Evolutionary conservation across 2,113 vertebrate genomes (phyloP).

Genomic region (Orthonyx spaldingii): DNA sequence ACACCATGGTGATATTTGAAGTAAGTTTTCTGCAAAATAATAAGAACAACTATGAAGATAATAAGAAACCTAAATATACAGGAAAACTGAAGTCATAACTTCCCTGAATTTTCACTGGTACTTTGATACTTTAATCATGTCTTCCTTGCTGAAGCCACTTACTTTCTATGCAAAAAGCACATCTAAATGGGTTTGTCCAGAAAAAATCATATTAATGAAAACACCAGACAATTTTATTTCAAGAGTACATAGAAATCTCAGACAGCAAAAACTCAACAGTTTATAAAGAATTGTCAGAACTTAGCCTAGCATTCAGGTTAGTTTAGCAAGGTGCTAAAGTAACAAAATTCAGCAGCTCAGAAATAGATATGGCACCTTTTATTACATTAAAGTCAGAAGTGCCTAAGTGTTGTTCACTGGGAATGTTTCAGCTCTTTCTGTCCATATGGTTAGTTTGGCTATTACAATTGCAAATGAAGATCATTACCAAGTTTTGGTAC

Average conservation of each 20-base stretch:
- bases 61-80: background rate
- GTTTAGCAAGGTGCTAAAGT: background rate
- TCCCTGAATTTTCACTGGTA: background rate
- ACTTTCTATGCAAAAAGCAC: background rate
- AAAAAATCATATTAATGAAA: background rate
- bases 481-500: background rate
- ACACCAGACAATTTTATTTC: background rate
- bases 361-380: background rate
- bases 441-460: background rate
- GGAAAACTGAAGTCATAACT: background rate
- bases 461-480: background rate
- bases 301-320: background rate
- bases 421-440: background rate
- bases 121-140: background rate
- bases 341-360: background rate
- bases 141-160: background rate
- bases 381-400: background rate
- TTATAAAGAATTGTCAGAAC: background rate
- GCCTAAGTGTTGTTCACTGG: background rate
- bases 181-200: background rate
- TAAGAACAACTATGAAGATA: background rate
- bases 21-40: background rate
- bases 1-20: background rate
- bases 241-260: background rate
- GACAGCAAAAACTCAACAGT: fast-evolving